Base-by-base conservation (phyloP, 2,113 vertebrate genomes). In the Chamaetylas fuelleborni region DNA sequence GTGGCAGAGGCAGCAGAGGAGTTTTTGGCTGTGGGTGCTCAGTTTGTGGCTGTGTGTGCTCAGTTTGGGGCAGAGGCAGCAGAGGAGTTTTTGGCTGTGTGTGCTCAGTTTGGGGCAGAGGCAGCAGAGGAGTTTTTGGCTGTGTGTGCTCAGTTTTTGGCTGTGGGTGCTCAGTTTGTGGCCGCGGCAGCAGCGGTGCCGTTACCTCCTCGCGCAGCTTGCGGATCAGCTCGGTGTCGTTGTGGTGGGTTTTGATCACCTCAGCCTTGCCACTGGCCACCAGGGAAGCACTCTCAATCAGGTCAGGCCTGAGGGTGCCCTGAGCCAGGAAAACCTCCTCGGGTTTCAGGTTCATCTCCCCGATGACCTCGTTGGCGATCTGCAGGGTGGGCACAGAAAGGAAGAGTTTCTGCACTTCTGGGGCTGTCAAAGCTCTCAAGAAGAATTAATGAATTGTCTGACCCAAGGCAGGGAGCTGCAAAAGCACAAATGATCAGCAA, bases 201-300 rank as follows among this genome's bases (percentile, higher is more conserved):
- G 58, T 94, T 96, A 99, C 99, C 99, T 99, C 98, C 95, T 99
- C 99, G 90, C 99, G 96, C 95, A 99, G 98, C 91, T 99, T 99
- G 82, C 99, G 98, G 97, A 99, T 99, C 62, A 99, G 99, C 85
- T 99, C 99, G 1, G 99, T 99, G 97, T 99, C 99, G 7, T 99
- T 99, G 96, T 99, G 99, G 95, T 99, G 99, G 1, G 99, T 99
- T 97, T 99, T 99, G 98, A 99, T 99, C 97, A 99, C 97, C 74
- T 99, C 99, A 14, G 99, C 99, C 96, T 99, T 99, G 93, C 98
- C 99, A 8, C 99, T 99, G 73, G 99, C 99, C 65, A 99, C 94
- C 69, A 98, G 97, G 40, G 99, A 99, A 20, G 99, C 99, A 4
- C 99, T 99, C 96, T 99, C 99, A 42, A 99, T 99, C 29, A 99